A percentile compares a stretch with the other conserved stretches of the same genome.
These are phyloP conservation scores for Neodiprion virginianus DNA, from an alignment of 1,140 invertebrate species.

Conservation along the genomic window DNA sequence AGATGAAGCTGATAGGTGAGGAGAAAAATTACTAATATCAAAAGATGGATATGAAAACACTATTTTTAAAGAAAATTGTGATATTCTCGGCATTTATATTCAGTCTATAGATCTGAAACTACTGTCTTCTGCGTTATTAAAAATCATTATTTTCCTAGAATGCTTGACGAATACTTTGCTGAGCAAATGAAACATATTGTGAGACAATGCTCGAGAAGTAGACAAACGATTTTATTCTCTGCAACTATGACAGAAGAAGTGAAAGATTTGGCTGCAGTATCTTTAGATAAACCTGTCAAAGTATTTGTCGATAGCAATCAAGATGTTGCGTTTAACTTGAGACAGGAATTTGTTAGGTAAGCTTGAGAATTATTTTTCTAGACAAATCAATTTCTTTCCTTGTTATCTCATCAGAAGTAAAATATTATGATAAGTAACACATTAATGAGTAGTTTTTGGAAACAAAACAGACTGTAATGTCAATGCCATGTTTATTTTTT, in stretches of 20 bases:
- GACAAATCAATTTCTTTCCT: not conserved
- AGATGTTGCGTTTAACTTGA: conserved; percentile 92
- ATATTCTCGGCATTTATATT: too few relatives aligned
- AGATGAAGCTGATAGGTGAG: conserved; percentile 92
- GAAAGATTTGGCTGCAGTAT: conserved; percentile 90
- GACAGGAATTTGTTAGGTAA: conserved; percentile 94
- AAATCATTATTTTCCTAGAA: conserved; percentile 66
- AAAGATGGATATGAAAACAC: conserved; percentile 8
- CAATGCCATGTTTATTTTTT: not conserved
- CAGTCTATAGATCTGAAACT: not conserved
- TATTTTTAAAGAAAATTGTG: too few relatives aligned
- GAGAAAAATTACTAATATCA: not conserved
- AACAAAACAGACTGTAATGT: not conserved
- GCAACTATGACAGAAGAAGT: conserved; percentile 99
- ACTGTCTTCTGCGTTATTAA: conserved; percentile 25
- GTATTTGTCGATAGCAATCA: conserved; percentile 96
- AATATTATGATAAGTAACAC: not conserved
- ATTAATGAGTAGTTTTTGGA: not conserved
- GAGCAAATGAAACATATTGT: conserved; percentile 98
- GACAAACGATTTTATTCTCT: conserved; percentile 98
- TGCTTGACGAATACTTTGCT: conserved; percentile 98
- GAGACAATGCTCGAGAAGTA: conserved; percentile 85
- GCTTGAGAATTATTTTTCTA: conserved; percentile 20
- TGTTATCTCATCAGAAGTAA: not conserved
- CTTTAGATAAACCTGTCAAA: conserved; percentile 89